Percentiles rank a stretch among this genome's conserved stretches.
Evolutionary conservation across 2,888 invertebrate genomes (phyloP).

Genomic region (Andricus quercusramuli): DNA sequence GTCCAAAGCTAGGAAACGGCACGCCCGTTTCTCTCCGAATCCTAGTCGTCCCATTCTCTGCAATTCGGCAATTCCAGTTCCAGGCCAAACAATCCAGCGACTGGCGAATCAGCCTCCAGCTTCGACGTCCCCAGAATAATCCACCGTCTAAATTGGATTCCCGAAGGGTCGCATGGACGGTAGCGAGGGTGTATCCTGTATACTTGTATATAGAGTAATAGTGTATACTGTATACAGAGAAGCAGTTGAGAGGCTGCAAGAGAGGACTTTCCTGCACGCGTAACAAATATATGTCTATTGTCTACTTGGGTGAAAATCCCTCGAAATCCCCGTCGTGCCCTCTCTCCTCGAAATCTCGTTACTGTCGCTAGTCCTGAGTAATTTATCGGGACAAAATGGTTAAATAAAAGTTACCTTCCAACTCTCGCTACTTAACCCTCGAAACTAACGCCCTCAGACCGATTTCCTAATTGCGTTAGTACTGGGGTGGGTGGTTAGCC

Average conservation of each 20-base stretch:
- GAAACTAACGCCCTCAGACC: not conserved
- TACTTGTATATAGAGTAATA: too few species aligned
- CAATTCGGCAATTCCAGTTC: conserved; percentile 53
- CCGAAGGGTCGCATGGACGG: not conserved
- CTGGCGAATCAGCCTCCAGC: conserved; percentile 51
- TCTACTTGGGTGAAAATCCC: conserved; percentile 38
- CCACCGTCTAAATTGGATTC: conserved; percentile 33
- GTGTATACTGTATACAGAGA: not conserved
- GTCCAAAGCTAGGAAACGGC: conserved; percentile 51
- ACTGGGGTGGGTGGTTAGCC: not conserved
- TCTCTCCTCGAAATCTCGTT: conserved; percentile 21
- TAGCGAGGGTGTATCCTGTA: conserved; percentile 1
- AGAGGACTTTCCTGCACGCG: conserved; percentile 3
- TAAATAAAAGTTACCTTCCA: not conserved
- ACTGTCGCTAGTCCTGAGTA: conserved; percentile 14
- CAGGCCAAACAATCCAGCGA: conserved; percentile 34
- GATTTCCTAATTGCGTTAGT: conserved; percentile 16
- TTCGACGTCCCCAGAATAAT: conserved; percentile 39
- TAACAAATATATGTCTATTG: not conserved
- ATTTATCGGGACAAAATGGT: conserved; percentile 13
- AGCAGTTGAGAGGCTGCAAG: not conserved
- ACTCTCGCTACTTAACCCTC: not conserved
- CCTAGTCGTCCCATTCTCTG: conserved; percentile 48
- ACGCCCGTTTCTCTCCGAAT: conserved; percentile 48
- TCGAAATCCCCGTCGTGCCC: conserved; percentile 16